Conservation (phyloP, 2,888 invertebrate genomes). For the Thumatha senex region DNA sequence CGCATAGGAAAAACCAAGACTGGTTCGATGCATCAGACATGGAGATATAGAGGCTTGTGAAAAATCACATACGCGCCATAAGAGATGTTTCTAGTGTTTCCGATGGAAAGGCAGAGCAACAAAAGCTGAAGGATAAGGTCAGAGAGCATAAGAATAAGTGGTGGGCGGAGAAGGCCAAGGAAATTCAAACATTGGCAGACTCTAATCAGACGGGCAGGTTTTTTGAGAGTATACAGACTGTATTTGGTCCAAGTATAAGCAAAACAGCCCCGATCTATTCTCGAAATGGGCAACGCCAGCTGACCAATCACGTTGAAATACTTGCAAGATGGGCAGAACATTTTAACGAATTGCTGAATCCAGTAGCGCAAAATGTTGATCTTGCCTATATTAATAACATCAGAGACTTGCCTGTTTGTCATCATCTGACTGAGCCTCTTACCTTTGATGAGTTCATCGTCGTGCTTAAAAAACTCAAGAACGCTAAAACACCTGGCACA, state of each 20-base stretch:
- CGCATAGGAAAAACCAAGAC: not conserved
- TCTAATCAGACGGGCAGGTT: not conserved
- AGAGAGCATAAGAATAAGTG: not conserved
- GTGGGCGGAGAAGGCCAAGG: not conserved
- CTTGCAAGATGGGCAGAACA: not conserved
- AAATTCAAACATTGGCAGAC: not conserved
- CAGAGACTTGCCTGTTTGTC: not conserved
- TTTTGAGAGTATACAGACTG: not conserved
- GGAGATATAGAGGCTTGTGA: not conserved
- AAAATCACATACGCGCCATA: not conserved
- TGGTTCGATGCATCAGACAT: not conserved
- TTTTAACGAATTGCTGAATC: not conserved
- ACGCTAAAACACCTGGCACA: not conserved
- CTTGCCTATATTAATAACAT: not conserved
- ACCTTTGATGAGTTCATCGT: not conserved
- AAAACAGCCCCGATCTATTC: not conserved
- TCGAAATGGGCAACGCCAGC: not conserved
- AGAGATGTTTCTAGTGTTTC: not conserved
- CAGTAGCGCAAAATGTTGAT: not conserved
- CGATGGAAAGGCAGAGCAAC: not conserved
- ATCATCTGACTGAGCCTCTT: not conserved
- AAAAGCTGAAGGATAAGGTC: conserved; percentile 7
- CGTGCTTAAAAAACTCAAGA: not conserved
- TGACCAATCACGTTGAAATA: not conserved
- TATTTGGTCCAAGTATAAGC: not conserved